Percentiles rank a stretch among this genome's conserved stretches.
Conservation (phyloP, 2,888 invertebrate species). For the Arge pagana region DNA sequence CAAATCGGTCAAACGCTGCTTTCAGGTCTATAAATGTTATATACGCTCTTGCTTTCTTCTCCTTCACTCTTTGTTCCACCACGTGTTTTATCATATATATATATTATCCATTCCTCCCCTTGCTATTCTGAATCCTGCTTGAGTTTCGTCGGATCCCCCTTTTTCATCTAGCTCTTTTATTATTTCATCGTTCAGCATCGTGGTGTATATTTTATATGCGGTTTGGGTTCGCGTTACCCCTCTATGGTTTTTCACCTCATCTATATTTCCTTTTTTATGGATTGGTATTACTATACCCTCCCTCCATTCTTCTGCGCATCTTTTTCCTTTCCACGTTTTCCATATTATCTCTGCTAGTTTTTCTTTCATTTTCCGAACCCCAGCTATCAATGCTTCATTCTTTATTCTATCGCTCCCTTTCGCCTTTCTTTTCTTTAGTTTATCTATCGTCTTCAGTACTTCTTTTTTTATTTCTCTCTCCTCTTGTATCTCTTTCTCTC, state of each 20-base stretch:
- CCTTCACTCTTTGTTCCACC: conserved; percentile 13
- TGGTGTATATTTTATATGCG: conserved; percentile 21
- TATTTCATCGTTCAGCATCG: conserved; percentile 10
- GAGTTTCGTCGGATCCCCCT: conserved; percentile 8
- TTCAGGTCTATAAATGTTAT: conserved; percentile 22
- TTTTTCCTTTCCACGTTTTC: conserved; percentile 8
- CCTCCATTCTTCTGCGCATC: conserved; percentile 15
- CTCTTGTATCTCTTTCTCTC: too few species aligned
- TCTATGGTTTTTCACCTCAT: conserved; percentile 21
- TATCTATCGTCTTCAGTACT: neutral
- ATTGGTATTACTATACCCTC: conserved; percentile 19
- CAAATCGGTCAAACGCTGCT: conserved; percentile 29
- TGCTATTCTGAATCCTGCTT: conserved; percentile 25
- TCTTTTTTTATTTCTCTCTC: neutral
- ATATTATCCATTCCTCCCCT: conserved; percentile 25
- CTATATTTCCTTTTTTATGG: conserved; percentile 6
- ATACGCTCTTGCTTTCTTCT: conserved; percentile 21
- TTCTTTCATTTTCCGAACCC: neutral
- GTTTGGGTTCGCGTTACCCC: conserved; percentile 23
- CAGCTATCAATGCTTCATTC: conserved; percentile 1
- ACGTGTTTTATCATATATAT: conserved; percentile 18
- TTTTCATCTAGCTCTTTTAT: too few species aligned
- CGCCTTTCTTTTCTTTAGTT: neutral
- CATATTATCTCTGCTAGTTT: neutral
- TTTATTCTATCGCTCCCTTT: neutral